phyloP scores from a whole-genome alignment of 92 coral and sea anemone genomes.

The Parazoanthus swiftii region DNA sequence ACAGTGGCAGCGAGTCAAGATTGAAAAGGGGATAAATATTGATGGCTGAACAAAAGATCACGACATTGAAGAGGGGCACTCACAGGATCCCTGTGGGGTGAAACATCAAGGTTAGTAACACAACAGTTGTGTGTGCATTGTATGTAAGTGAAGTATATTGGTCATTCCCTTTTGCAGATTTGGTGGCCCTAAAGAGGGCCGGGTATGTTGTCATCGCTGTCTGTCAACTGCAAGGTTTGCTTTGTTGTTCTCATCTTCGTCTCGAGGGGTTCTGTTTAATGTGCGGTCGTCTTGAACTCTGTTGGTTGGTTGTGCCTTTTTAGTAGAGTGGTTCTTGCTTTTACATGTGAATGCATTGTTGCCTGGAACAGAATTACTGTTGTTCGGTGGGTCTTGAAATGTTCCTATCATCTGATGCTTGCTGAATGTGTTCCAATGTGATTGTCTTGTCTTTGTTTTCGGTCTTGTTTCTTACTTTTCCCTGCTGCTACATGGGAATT shows the following conservation, averaged over 20 bases:
- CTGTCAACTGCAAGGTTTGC: conserved; percentile 5
- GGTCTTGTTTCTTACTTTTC: not conserved
- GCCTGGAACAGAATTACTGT: not conserved
- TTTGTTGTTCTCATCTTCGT: not conserved
- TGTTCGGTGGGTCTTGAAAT: not conserved
- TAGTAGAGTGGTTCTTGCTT: not conserved
- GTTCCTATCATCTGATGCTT: not conserved
- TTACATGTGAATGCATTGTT: not conserved
- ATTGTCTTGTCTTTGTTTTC: not conserved
- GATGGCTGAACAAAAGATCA: not conserved
- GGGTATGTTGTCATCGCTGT: conserved; percentile 53
- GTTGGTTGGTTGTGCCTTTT: not conserved
- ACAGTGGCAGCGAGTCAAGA: not conserved
- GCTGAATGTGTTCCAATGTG: not conserved
- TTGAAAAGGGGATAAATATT: not conserved
- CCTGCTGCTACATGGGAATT: not conserved
- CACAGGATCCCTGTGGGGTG: not conserved
- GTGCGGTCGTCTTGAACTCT: not conserved
- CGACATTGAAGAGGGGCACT: not conserved
- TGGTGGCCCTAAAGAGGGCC: conserved; percentile 96
- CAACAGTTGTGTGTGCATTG: conserved; percentile 7
- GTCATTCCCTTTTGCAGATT: conserved; percentile 84
- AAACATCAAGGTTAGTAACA: conserved; percentile 45
- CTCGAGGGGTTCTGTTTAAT: too few relatives aligned
- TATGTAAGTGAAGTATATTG: conserved; percentile 32